Evolutionary conservation across 2,797 vertebrate species (phyloP).

Genomic region (Cetoscarus ocellatus): DNA sequence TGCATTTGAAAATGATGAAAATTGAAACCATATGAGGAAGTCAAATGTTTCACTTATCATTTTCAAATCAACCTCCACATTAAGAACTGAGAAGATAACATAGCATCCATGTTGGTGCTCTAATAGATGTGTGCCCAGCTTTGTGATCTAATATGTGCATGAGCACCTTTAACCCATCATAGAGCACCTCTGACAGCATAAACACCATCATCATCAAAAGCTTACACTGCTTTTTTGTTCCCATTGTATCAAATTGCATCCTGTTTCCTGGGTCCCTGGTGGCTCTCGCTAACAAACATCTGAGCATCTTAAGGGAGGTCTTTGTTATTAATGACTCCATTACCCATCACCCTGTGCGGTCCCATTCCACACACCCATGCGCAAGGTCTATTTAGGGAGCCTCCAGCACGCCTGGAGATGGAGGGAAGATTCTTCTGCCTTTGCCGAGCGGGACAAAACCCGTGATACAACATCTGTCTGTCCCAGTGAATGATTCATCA

Average conservation of each 20-base stretch:
- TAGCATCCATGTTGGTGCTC: too few species aligned
- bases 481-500: constrained; percentile 77
- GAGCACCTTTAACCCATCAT: constrained; percentile 62
- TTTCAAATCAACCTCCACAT: too few species aligned
- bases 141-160: constrained; percentile 13
- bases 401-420: constrained; percentile 77
- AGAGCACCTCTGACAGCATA: constrained; percentile 61
- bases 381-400: constrained; percentile 83
- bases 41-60: too few species aligned
- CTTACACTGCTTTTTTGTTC: constrained; percentile 59
- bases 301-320: constrained; percentile 85
- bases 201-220: constrained; percentile 70
- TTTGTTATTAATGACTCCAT: constrained; percentile 87
- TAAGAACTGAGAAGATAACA: too few species aligned
- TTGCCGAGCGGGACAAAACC: constrained; percentile 73
- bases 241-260: constrained; percentile 76
- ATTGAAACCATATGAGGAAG: too few species aligned
- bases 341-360: constrained; percentile 87
- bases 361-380: constrained; percentile 80
- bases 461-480: constrained; percentile 79
- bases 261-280: constrained; percentile 77
- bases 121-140: too few species aligned
- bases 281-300: constrained; percentile 82
- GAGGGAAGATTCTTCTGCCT: constrained; percentile 73
- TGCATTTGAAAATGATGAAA: too few species aligned